Percentiles rank a stretch among this genome's conserved stretches.
These are phyloP conservation scores for Carassius auratus DNA, from an alignment of 2,113 vertebrate genomes.

Conservation along the genomic window DNA sequence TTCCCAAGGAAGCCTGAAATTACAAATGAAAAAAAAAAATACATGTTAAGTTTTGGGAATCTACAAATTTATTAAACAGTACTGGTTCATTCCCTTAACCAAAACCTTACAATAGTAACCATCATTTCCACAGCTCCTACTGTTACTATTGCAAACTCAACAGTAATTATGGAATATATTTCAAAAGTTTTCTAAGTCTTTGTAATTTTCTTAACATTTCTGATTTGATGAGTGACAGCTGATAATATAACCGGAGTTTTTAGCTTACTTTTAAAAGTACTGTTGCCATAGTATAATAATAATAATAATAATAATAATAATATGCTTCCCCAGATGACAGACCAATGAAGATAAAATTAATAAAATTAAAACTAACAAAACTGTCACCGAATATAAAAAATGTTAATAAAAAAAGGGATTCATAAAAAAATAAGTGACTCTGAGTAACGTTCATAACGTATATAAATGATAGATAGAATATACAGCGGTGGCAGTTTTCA, in stretches of 20 bases:
- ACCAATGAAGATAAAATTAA: neutral
- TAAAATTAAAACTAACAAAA: neutral
- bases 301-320: neutral
- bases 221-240: neutral
- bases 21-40: neutral
- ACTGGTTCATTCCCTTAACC: neutral
- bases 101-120: neutral
- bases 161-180: neutral
- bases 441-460: too few species aligned
- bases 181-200: neutral
- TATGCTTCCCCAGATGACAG: neutral
- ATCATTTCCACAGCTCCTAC: neutral
- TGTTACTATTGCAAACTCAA: neutral
- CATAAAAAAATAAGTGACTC: neutral
- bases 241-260: neutral
- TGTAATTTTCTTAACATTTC: neutral
- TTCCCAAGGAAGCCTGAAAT: conserved; percentile 84
- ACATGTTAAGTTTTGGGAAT: neutral
- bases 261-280: neutral
- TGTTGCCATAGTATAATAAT: too few species aligned
- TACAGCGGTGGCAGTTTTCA: neutral
- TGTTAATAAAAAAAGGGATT: neutral
- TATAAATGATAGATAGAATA: neutral
- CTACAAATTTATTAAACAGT: neutral
- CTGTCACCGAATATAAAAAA: neutral